phyloP scores from a whole-genome alignment of 2,888 invertebrate genomes.

The Smittia aterrima region DNA sequence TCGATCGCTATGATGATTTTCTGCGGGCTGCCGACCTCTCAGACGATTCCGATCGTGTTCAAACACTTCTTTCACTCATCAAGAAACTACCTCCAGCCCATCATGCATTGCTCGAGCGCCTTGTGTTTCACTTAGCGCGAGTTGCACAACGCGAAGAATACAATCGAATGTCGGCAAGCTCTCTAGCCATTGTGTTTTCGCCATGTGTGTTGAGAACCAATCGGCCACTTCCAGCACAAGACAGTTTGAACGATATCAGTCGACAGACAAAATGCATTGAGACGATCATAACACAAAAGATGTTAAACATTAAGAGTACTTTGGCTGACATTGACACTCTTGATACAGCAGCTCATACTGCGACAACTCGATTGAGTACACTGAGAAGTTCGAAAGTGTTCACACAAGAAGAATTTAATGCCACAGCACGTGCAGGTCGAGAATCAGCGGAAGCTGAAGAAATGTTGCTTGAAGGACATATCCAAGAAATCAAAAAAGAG shows the following conservation, averaged over 20 bases:
- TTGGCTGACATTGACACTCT: slow-evolving; percentile 87
- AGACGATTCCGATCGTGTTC: slow-evolving; percentile 77
- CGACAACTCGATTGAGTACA: slow-evolving; percentile 72
- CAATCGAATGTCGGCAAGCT: slow-evolving; percentile 89
- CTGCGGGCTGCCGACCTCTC: slow-evolving; percentile 82
- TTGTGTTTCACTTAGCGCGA: slow-evolving; percentile 89
- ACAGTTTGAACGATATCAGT: slow-evolving; percentile 85
- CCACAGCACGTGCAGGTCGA: slow-evolving; percentile 42
- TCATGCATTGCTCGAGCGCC: slow-evolving; percentile 84
- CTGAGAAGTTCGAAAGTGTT: slow-evolving; percentile 73
- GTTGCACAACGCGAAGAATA: slow-evolving; percentile 82
- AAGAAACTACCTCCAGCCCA: slow-evolving; percentile 87
- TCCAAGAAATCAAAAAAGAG: slow-evolving; percentile 78
- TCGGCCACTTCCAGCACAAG: slow-evolving; percentile 84
- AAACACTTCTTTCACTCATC: slow-evolving; percentile 80
- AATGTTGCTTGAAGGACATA: slow-evolving; percentile 71
- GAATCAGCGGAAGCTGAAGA: slow-evolving; percentile 64
- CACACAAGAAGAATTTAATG: slow-evolving; percentile 53
- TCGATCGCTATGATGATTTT: slow-evolving; percentile 92
- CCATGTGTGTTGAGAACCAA: slow-evolving; percentile 90
- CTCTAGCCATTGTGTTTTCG: slow-evolving; percentile 90
- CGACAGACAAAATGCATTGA: slow-evolving; percentile 88
- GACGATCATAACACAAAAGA: slow-evolving; percentile 83
- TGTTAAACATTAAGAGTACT: slow-evolving; percentile 78
- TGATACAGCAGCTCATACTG: slow-evolving; percentile 83